These are phyloP conservation scores for Neodiprion fabricii DNA, from an alignment of 1,140 invertebrate species.

Conservation along the genomic window DNA sequence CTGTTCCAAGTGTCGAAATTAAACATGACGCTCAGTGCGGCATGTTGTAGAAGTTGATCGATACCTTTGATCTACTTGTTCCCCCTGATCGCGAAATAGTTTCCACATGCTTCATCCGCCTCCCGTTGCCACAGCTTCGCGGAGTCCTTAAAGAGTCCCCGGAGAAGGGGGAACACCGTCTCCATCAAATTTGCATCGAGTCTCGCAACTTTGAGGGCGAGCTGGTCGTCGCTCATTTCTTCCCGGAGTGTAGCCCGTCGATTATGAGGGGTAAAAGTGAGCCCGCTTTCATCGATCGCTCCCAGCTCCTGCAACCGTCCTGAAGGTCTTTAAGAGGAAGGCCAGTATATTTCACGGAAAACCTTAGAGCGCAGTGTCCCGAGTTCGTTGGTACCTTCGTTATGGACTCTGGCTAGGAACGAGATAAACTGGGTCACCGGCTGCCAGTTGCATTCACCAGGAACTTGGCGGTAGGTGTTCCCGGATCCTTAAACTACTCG, in stretches of 20 bases:
- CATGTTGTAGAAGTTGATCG: background rate
- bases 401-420: slow-evolving; percentile 5
- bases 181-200: background rate
- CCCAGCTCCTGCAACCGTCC: background rate
- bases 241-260: background rate
- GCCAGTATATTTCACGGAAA: slow-evolving; percentile 5
- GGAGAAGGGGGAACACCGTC: background rate
- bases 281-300: background rate
- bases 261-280: slow-evolving; percentile 2
- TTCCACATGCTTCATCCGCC: background rate
- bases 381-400: background rate
- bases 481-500: background rate
- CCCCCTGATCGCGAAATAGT: background rate
- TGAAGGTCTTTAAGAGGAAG: background rate
- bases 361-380: background rate
- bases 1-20: no score
- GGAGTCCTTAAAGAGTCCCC: background rate
- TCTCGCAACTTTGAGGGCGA: background rate
- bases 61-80: background rate
- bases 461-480: background rate
- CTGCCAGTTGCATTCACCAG: slow-evolving; percentile 3
- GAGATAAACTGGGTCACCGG: slow-evolving; percentile 2
- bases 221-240: background rate
- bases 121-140: background rate
- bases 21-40: background rate